Conservation (phyloP, 2,113 vertebrate species). For the Dipodomys spectabilis region DNA sequence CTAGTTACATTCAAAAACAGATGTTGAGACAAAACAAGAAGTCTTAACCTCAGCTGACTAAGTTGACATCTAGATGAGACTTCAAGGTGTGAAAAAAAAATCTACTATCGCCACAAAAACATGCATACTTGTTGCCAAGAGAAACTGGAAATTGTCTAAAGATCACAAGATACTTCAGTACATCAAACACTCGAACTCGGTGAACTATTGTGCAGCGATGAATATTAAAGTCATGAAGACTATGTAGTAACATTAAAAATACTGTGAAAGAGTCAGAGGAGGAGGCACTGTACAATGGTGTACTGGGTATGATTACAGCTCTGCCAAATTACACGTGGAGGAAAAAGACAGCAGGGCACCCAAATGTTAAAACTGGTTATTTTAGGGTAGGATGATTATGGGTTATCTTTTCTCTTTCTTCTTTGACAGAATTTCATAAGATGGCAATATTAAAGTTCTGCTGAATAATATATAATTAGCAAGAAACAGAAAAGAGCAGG, state of each 20-base stretch:
- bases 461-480: conserved; percentile 48
- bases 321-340: conserved; percentile 52
- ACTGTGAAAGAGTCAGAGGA: conserved; percentile 32
- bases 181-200: conserved; percentile 24
- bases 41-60: conserved; percentile 5
- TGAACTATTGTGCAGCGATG: conserved; percentile 30
- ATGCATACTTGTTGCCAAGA: neutral
- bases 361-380: conserved; percentile 52
- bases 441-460: conserved; percentile 53
- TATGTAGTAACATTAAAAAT: conserved; percentile 43
- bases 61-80: neutral
- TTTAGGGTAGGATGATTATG: conserved; percentile 53
- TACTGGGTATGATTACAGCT: conserved; percentile 53
- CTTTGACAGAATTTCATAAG: conserved; percentile 64
- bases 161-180: neutral
- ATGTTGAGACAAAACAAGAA: neutral
- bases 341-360: neutral
- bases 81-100: conserved; percentile 11
- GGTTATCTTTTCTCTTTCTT: conserved; percentile 49
- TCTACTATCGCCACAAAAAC: neutral
- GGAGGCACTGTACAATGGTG: conserved; percentile 51
- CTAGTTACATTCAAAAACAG: neutral
- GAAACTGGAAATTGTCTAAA: conserved; percentile 26
- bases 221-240: neutral
- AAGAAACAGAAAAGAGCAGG: neutral